phyloP scores from a whole-genome alignment of 2,888 invertebrate species.

The Stictocephala bisonia region DNA sequence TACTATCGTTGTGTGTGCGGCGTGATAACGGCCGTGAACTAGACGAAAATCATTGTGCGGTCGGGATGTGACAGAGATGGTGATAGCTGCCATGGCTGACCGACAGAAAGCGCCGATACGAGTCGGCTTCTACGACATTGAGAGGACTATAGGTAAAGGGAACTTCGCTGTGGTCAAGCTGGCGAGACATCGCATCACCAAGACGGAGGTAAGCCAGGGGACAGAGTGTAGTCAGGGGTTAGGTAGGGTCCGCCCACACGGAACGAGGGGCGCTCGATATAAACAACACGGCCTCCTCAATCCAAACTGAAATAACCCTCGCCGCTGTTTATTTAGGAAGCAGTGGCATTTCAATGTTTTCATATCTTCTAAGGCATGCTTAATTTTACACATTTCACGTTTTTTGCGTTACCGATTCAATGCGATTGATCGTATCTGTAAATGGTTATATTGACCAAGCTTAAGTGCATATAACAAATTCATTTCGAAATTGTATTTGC shows the following conservation, averaged over 20 bases:
- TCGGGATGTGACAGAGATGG: conserved; percentile 33
- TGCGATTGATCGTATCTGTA: too few species aligned
- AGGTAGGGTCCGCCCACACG: neutral
- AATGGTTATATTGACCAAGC: too few species aligned
- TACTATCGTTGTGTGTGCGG: neutral
- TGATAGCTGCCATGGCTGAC: conserved; percentile 68
- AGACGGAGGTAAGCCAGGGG: conserved; percentile 87
- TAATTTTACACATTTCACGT: too few species aligned
- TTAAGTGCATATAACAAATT: too few species aligned
- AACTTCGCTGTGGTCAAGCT: conserved; percentile 99
- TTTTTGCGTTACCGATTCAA: too few species aligned
- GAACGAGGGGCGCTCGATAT: conserved; percentile 5
- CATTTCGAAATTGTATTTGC: too few species aligned
- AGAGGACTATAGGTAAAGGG: conserved; percentile 97
- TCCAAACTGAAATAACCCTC: conserved; percentile 31
- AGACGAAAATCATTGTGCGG: conserved; percentile 16
- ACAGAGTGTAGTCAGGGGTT: neutral
- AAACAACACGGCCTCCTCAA: conserved; percentile 35
- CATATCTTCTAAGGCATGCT: neutral
- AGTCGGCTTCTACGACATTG: conserved; percentile 98
- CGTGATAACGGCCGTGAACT: neutral
- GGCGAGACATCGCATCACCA: conserved; percentile 97
- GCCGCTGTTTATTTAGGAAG: conserved; percentile 21
- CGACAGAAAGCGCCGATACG: conserved; percentile 78
- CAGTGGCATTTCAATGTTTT: conserved; percentile 15